These are phyloP conservation scores for Pyrochroa serraticornis DNA, from an alignment of 2,888 invertebrate species.

Conservation along the genomic window DNA sequence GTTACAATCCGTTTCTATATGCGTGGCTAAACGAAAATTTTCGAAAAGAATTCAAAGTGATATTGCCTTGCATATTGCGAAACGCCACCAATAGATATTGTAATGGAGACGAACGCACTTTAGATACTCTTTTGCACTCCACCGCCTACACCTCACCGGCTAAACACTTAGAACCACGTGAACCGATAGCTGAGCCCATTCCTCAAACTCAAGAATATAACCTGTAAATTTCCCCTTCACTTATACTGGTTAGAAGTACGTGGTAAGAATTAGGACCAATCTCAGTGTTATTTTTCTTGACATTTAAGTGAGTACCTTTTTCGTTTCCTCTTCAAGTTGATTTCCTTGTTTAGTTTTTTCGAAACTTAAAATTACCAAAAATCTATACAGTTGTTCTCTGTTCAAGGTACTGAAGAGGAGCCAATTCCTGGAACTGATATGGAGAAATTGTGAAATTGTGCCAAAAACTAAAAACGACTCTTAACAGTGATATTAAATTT, in stretches of 20 bases:
- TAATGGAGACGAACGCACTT: constrained; percentile 48
- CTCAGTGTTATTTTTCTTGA: constrained; percentile 20
- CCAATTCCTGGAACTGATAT: background rate
- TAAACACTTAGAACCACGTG: constrained; percentile 49
- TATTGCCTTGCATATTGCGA: constrained; percentile 66
- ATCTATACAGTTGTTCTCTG: background rate
- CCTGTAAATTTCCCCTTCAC: constrained; percentile 36
- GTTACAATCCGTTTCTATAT: constrained; percentile 93
- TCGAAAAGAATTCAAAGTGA: constrained; percentile 85
- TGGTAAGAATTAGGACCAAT: constrained; percentile 27
- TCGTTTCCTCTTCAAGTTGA: constrained; percentile 6
- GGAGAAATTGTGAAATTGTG: background rate
- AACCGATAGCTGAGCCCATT: constrained; percentile 49
- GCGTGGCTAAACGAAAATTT: constrained; percentile 97
- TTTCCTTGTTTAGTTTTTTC: constrained; percentile 11
- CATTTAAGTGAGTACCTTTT: constrained; percentile 18
- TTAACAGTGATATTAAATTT: constrained; percentile 2
- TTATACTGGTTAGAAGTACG: constrained; percentile 22
- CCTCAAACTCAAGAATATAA: constrained; percentile 45
- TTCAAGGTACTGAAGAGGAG: background rate
- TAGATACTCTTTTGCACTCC: constrained; percentile 50
- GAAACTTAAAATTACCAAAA: background rate
- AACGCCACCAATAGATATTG: constrained; percentile 43
- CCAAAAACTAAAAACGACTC: too few relatives aligned
- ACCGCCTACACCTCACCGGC: constrained; percentile 46